These are phyloP conservation scores for Rhopalosiphum nymphaeae DNA, from an alignment of 2,888 invertebrate genomes.

Conservation along the genomic window DNA sequence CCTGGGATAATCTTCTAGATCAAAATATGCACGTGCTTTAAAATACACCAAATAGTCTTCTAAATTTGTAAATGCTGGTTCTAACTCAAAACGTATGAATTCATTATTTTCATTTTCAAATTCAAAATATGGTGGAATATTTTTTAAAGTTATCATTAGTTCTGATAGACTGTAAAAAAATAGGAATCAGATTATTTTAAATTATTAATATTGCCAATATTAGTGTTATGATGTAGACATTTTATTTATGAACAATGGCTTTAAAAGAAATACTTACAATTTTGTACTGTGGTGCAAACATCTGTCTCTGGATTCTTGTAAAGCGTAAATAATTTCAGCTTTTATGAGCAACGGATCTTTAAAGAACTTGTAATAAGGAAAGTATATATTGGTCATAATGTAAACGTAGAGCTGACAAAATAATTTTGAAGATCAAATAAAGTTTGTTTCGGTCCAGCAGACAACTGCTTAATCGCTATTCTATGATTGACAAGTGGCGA, in stretches of 20 bases:
- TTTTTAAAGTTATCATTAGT: slow-evolving; percentile 38
- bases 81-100: slow-evolving; percentile 43
- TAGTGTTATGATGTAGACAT: not conserved
- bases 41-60: slow-evolving; percentile 61
- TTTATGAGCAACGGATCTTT: slow-evolving; percentile 34
- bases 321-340: slow-evolving; percentile 46
- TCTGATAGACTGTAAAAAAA: slow-evolving; percentile 52
- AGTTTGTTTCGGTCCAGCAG: too few species aligned
- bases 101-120: slow-evolving; percentile 38
- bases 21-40: slow-evolving; percentile 59
- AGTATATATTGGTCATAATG: not conserved
- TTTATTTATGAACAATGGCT: not conserved
- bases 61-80: slow-evolving; percentile 36
- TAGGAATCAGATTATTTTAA: not conserved
- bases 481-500: too few species aligned
- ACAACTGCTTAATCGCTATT: too few species aligned
- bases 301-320: slow-evolving; percentile 57
- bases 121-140: slow-evolving; percentile 52
- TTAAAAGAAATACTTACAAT: slow-evolving; percentile 33
- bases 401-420: not conserved
- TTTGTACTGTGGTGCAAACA: slow-evolving; percentile 47
- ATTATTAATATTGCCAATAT: too few species aligned
- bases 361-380: slow-evolving; percentile 4
- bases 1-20: slow-evolving; percentile 56
- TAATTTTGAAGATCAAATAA: too few species aligned